Evolutionary conservation across 2,797 vertebrate species (phyloP), one percentile per base, ranked within the genome.

Genomic region (Lerista edwardsae): DNA sequence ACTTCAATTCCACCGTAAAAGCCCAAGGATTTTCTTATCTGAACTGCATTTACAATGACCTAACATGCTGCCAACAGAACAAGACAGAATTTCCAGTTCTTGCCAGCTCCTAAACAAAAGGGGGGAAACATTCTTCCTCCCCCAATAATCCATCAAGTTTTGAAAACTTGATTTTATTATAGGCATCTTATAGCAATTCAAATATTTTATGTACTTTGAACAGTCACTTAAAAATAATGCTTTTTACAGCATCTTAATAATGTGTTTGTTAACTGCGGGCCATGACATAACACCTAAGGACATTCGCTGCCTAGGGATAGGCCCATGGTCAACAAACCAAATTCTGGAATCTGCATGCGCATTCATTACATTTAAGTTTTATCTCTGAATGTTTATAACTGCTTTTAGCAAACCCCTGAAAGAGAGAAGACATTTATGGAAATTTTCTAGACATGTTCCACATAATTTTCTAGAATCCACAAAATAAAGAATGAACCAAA

Each of bases 1-100:
- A 88, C 90, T 91, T 34, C n/a, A 79, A 21, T 89, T 92, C 75
- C 68, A 75, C 55, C 87, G 47, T 74, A 73, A 80, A 14, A 19
- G 61, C 57, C 44, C 62, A 86, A 86, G 44, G 47, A n/a, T 74
- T 89, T 92, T 78, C 41, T 31, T 75, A 82, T 85, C 34, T 83
- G 79, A 67, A 39, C 62, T 79, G 80, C 85, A 47, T 84, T 34
- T 31, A 68, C 47, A 88, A 82, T 75, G 34, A 11, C 73, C 39
- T 79, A 41, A 3, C 6, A 59, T 89, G 82, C 68, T 69, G 73
- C 69, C 84, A 12, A 61, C 36, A 65, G 9, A 2, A 1, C 12
- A 84, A 4, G 39, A 5, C 74, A 85, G 31, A 79, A 83, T 1
- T 84, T 89, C 41, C 27, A 80, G 65, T 44, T 80, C 29, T 80